Conservation (phyloP, 2,797 vertebrate genomes). For the Dromococcyx pavoninus region DNA sequence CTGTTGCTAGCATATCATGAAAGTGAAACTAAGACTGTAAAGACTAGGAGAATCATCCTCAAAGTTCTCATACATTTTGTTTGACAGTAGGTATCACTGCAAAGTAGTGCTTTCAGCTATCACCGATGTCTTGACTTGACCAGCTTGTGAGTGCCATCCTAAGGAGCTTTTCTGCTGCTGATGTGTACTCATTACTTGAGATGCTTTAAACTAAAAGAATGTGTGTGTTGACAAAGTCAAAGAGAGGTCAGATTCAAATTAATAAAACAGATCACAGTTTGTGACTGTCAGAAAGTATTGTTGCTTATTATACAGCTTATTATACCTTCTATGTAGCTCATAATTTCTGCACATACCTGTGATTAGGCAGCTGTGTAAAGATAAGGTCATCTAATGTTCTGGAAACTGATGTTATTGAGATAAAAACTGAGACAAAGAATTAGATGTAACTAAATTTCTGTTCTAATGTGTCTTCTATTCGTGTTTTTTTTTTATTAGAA, state of each 20-base stretch:
- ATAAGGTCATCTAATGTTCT: background rate
- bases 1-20: background rate
- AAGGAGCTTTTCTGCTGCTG: background rate
- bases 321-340: background rate
- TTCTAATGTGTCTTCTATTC: background rate
- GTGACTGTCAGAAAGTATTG: background rate
- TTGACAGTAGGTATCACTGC: background rate
- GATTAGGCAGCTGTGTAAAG: background rate
- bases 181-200: background rate
- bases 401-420: background rate
- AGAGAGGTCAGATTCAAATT: background rate
- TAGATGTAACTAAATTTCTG: background rate
- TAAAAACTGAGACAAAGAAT: background rate
- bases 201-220: background rate
- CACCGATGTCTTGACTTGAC: background rate
- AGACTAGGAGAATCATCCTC: background rate
- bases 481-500: slow-evolving; percentile 75
- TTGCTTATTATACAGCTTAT: background rate
- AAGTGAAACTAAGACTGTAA: background rate
- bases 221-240: background rate
- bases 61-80: background rate
- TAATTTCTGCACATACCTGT: fast-evolving
- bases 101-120: background rate
- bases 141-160: background rate
- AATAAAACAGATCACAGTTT: background rate